Evolutionary conservation across 64 coral and sea anemone species (phyloP).

Genomic region (Platygyra sinensis): DNA sequence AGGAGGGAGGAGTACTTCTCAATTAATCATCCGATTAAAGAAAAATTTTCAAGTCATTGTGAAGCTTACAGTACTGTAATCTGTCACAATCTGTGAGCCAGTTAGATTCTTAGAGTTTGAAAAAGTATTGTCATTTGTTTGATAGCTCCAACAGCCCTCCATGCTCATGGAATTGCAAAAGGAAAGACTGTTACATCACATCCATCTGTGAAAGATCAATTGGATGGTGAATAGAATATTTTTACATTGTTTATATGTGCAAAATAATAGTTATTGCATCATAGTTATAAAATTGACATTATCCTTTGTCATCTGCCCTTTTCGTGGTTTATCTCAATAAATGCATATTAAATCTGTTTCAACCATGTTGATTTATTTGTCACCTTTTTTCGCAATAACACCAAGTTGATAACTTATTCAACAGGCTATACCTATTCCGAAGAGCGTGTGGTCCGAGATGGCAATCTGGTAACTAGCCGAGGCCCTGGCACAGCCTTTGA

Average conservation of each 20-base stretch:
- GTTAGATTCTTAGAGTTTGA: background rate
- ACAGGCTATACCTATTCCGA: conserved; percentile 95
- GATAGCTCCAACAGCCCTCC: conserved; percentile 82
- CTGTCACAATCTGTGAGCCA: too few relatives aligned
- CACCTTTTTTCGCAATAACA: background rate
- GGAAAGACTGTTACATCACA: conserved; percentile 93
- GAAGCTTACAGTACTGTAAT: too few relatives aligned
- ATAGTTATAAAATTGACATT: background rate
- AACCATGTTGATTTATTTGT: background rate
- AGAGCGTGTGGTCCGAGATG: conserved; percentile 86
- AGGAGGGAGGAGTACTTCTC: too few relatives aligned
- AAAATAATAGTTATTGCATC: background rate
- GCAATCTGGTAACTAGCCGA: conserved; percentile 91
- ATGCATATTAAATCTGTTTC: too few relatives aligned
- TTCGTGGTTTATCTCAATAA: too few relatives aligned
- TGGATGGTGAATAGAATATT: conserved; percentile 58
- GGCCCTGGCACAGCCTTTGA: conserved; percentile 98
- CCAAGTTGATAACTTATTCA: background rate
- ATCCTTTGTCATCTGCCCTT: background rate
- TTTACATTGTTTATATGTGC: too few relatives aligned
- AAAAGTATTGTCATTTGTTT: background rate
- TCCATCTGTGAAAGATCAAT: conserved; percentile 89
- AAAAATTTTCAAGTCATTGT: too few relatives aligned
- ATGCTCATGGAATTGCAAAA: conserved; percentile 82
- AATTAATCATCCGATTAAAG: too few relatives aligned